Evolutionary conservation across 2,113 vertebrate species (phyloP), one percentile per base, ranked within the genome.

Genomic region (Epinephelus fuscoguttatus): DNA sequence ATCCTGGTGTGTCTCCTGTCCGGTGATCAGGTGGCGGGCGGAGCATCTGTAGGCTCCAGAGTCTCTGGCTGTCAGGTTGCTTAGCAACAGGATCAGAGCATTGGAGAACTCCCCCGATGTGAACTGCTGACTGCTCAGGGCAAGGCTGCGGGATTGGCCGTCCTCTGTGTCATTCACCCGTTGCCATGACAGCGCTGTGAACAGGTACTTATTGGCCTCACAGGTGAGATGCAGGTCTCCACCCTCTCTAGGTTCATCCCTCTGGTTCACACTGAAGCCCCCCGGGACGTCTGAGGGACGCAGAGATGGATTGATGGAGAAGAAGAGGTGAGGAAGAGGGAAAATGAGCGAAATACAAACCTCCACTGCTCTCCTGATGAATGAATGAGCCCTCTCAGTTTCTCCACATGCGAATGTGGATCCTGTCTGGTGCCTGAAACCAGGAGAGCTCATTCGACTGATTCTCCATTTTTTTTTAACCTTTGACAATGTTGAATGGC

Each of bases 21-120:
- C 95, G 2, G 97, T 97, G 90, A 96, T 76, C 78, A 95, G 84
- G 86, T 98, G 97, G 85, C 80, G 95, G 88, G 95, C 95, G 78
- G 94, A 94, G 95, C 98, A 99, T 88, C 94, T 94, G 89, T 99
- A 99, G 67, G 79, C 94, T 90, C 97, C 97, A 0, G 97, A 96
- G 72, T 98, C 93, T 82, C 90, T 90, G 87, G 94, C 93, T 6
- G 96, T 96, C 66, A 97, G 95, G 0, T 99, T 99, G 88, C 92
- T 96, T 89, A 98, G 87, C 88, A 91, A 86, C 49, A 98, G 93
- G 59, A 89, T 90, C 42, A 97, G 93, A 0, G 94, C 96, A 21
- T 92, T 67, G 52, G 98, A 99, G 85, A 96, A 96, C 42, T 96
- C 94, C 13, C 92, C 96, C 0, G 88, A 82, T 56, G 87, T 49